phyloP scores from a whole-genome alignment of 2,888 invertebrate species.

The Sphaerophoria taeniata region DNA sequence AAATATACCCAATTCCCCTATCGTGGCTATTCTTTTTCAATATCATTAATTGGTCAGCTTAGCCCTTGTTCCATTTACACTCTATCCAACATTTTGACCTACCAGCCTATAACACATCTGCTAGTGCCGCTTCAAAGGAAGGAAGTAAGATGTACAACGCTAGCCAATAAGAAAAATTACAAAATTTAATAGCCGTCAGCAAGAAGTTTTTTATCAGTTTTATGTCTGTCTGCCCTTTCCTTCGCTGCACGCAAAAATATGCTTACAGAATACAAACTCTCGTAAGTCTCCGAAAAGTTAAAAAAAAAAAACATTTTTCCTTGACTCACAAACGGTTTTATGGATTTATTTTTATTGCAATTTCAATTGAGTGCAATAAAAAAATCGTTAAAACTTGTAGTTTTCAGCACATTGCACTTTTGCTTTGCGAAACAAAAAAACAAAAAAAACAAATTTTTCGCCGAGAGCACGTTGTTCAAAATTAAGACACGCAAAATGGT shows the following conservation, averaged over 20 bases:
- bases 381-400: constrained; percentile 60
- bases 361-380: constrained; percentile 68
- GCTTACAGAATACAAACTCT: constrained; percentile 63
- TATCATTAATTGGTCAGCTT: constrained; percentile 26
- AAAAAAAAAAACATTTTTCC: constrained; percentile 19
- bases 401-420: constrained; percentile 65
- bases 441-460: neutral
- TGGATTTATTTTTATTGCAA: constrained; percentile 66
- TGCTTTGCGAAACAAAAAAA: constrained; percentile 13
- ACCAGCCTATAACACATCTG: constrained; percentile 43
- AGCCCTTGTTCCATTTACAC: constrained; percentile 24
- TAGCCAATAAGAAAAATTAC: constrained; percentile 12
- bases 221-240: constrained; percentile 45
- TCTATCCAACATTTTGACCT: constrained; percentile 3
- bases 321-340: constrained; percentile 44
- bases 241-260: constrained; percentile 42
- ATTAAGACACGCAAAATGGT: constrained; percentile 64
- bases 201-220: constrained; percentile 10
- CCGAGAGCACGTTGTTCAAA: constrained; percentile 30
- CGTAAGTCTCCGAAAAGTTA: constrained; percentile 14
- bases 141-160: constrained; percentile 1
- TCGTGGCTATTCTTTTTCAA: constrained; percentile 3
- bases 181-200: constrained; percentile 21
- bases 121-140: constrained; percentile 17
- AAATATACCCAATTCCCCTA: constrained; percentile 44